Base-by-base conservation (phyloP, 2,888 invertebrate species). In the Steinernema carpocapsae region DNA sequence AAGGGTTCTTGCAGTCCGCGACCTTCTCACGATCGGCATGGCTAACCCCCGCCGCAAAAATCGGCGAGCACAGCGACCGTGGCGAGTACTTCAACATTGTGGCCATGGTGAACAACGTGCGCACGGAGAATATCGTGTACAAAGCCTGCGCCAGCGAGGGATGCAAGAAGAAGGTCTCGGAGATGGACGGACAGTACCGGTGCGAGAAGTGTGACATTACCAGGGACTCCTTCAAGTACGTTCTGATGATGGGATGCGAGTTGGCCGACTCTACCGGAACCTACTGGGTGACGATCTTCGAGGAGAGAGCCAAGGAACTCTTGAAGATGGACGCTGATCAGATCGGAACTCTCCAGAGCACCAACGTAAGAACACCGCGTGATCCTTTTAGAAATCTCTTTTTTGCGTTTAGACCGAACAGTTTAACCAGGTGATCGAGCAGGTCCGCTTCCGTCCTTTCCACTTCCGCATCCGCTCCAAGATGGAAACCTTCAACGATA, bases 131-230 rank as follows among this genome's bases (percentile, higher is more conserved):
- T 88, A 92, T 93, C 2, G 89, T 94, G 73, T 99, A 99, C 89
- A 80, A 89, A 89, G 93, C 97, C 0, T 99, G 99, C 83, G 93
- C 95, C 0, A 91, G 91, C 71, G 91, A 92, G 0, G 92, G 92
- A 72, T 99, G 99, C 89, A 95, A 96, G 88, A 99, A 99, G 89
- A 99, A 99, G 89, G 90, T 97, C 0, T 90, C 94, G 10, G 95
- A 97, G 88, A 91, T 93, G 85, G 92, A 92, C 79, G 94, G 94
- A 85, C 94, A 94, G 42, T 97, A 92, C 89, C 91, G 94, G 72
- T 99, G 99, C 88, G 97, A 97, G 88, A 97, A 97, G 88, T 99
- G 99, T 88, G 92, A 92, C 85, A 90, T 92, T 73, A 94, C 94
- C 80, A 93, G 91, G 87, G 92, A 93, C 0, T 92, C 92, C 82